Percentiles rank a stretch among this genome's conserved stretches.
Conservation (phyloP, 53 echinoderm and acorn worm genomes). For the Astropecten irregularis region DNA sequence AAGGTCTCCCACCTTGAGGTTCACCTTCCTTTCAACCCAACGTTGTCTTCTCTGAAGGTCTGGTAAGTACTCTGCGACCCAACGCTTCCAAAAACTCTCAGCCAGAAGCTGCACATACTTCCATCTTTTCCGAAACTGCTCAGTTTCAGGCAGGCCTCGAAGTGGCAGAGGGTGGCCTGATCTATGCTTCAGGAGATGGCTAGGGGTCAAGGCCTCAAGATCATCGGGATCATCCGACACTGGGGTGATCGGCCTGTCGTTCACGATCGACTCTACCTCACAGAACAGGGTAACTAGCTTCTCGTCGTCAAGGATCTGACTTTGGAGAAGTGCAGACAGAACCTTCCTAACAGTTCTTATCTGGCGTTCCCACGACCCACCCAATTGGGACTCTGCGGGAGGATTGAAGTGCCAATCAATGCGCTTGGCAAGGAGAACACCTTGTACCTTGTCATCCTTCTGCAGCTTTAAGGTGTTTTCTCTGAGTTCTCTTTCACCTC, state of each 20-base stretch:
- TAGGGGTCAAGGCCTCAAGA: conserved; percentile 26
- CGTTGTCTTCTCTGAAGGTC: background rate
- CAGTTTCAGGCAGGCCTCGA: background rate
- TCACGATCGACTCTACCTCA: background rate
- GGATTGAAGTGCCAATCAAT: conserved; percentile 67
- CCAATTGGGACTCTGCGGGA: conserved; percentile 69
- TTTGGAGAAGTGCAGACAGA: background rate
- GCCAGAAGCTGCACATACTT: background rate
- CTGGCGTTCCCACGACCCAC: conserved; percentile 55
- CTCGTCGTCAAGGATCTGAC: conserved; percentile 20
- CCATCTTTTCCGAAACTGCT: background rate
- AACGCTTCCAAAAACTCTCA: background rate
- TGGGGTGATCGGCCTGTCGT: conserved; percentile 67
- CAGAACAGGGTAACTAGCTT: background rate
- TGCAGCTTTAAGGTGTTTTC: no score
- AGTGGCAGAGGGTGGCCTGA: background rate
- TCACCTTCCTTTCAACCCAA: conserved; percentile 1
- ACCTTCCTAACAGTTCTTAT: conserved; percentile 17
- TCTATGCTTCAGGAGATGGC: background rate
- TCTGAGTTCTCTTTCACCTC: conserved; percentile 49
- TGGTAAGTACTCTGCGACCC: background rate
- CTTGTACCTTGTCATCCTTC: conserved; percentile 1
- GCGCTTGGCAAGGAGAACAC: background rate
- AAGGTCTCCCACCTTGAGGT: background rate
- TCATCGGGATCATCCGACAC: conserved; percentile 51